Evolutionary conservation across 1,140 invertebrate genomes (phyloP), one percentile per base, ranked within the genome.

Genomic region (Formica exsecta): DNA sequence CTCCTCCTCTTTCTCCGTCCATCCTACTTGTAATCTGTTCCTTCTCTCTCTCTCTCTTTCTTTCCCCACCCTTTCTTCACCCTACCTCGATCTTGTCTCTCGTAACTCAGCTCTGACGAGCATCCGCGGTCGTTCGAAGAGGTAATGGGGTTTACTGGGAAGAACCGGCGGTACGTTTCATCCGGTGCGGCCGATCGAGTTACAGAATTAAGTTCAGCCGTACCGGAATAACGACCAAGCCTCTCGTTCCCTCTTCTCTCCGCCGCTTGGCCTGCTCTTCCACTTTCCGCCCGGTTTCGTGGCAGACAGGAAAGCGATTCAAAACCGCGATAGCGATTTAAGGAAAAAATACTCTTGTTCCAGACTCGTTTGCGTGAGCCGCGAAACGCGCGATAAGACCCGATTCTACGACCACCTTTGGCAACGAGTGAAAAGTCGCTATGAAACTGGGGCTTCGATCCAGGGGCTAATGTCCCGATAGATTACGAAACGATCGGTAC

Each of bases 141-240:
- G 89, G 87, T 91, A 91, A 91, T 88, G 84, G 79, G 86, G 90
- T 91, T 91, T 91, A 86, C 90, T 79, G 77, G 83, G 65, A 79
- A 86, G 87, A 88, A 80, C 86, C 76, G 75, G 51, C 68, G 74
- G 84, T 90, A 90, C 83, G 87, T 90, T 90, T 91, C 89, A 90
- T 91, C 84, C 86, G 79, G 86, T 76, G 75, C 81, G 86, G 84
- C 76, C 90, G 90, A 91, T 91, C 86, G 90, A 91, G 84, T 91
- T 91, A 91, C 86, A 87, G 85, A 91, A 91, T 91, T 91, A 91
- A 91, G 90, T 86, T 89, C 90, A 88, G 65, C 80, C 86, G 90
- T 88, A 91, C 86, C 66, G 77, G 83, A 91, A 89, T 91, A 91
- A 91, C 90, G 90, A 89, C 76, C 77, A 77, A 68, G 77, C 81